Base-by-base conservation (phyloP, 92 coral and sea anemone species). In the Bergia puertoricense region DNA sequence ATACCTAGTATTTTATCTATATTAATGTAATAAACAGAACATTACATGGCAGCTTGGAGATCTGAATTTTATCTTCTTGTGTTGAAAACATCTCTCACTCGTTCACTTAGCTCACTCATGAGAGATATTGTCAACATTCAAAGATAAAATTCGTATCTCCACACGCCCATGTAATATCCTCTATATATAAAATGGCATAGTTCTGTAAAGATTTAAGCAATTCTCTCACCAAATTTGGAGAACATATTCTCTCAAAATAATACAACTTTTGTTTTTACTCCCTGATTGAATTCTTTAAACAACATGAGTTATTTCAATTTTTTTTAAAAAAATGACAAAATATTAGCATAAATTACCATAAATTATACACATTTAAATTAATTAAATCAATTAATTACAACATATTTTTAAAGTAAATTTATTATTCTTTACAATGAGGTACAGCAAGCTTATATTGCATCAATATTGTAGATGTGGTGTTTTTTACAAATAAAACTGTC, bases 401-500 rank as follows among this genome's bases (percentile, higher is more conserved):
- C 81, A 77, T 77, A 77, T 77, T 77, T 13, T 48, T 45, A 42
- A 77, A 77, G 81, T 46, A 45, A 6, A 77, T 77, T 77, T 77
- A 42, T 77, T 77, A n/a, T 77, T 77, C 62, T 45, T 45, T 77
- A 77, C 40, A 77, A 77, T 77, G 81, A 77, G 62, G 62, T 46
- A 77, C 3, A 45, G 81, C 81, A 77, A 20, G 62, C 36, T 48
- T 77, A 16, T 18, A 43, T 16, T 46, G 54, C 54, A 40, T 76
- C 36, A 43, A 76, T 76, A 76, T 22, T 76, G 7, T 76, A 8
- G 36, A 71, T 76, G 80, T 76, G 57, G 80, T 43, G 37, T 42
- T 76, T 75, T 40, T 76, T 76, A 76, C 51, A 76, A 76, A 76
- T 76, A 76, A 46, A 76, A 76, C 51, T 76, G 80, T 76, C 37